Evolutionary conservation across 2,888 invertebrate genomes (phyloP), one percentile per base, ranked within the genome.

Genomic region (Balanococcus diminutus): DNA sequence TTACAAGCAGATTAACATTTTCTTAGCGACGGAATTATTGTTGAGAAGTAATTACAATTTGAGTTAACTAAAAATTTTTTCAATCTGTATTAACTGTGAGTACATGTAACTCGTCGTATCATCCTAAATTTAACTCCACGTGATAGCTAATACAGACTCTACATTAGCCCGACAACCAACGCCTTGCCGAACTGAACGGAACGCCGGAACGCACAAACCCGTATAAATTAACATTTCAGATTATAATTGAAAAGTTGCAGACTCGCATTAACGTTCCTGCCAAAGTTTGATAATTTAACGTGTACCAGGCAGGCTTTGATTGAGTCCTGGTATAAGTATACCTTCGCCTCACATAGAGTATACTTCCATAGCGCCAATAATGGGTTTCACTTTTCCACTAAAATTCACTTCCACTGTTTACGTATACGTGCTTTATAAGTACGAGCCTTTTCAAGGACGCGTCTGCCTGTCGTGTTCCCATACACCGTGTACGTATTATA

Each of bases 211-310:
- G 32, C 72, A 31, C 72, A 32, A 72, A 28, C 31, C 72, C 72
- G 72, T 72, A 72, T 72, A 72, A 72, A 72, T 72, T 72, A 72
- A 72, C 72, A 72, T 72, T 72, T 72, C 72, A 72, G 72, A 72
- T 72, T 72, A 72, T 32, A 72, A 72, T 72, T 72, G 32, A 72
- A 72, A 72, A 72, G 72, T 72, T 72, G 72, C 72, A 31, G 72
- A 72, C 72, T 28, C 72, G 72, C 32, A 72, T 72, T 72, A 72
- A 72, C 72, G 72, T 72, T 72, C 32, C 4, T 32, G 72, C 32
- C 72, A 72, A 72, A 28, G 72, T 72, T n/a, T 72, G 32, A 31
- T 32, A 72, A 72, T 32, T 72, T 32, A 32, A 72, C 72, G 46
- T 46, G 72, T 32, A 32, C 72, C 32, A 31, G 32, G 32, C n/a